Conservation (phyloP, 2,888 invertebrate species). For the Mythimna lalbum region DNA sequence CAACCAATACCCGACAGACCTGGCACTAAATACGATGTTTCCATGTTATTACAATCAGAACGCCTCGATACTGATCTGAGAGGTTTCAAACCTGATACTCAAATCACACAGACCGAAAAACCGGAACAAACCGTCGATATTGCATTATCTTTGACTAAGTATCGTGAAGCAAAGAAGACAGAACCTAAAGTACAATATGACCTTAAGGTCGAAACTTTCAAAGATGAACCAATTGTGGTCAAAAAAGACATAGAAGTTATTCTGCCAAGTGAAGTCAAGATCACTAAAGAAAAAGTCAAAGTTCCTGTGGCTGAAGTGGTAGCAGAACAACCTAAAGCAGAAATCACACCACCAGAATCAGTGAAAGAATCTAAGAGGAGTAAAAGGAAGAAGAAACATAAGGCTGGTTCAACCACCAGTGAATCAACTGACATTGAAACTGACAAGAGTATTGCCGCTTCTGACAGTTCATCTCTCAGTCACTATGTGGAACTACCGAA, state of each 20-base stretch:
- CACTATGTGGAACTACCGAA: conserved; percentile 84
- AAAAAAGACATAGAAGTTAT: conserved; percentile 83
- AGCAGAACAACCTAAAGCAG: conserved; percentile 76
- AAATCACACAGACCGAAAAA: conserved; percentile 55
- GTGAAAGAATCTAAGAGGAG: conserved; percentile 87
- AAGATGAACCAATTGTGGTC: conserved; percentile 74
- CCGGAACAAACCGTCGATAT: conserved; percentile 79
- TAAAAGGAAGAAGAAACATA: conserved; percentile 92
- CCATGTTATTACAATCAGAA: conserved; percentile 80
- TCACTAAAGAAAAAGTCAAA: conserved; percentile 69
- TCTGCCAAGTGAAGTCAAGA: conserved; percentile 78
- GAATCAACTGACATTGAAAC: conserved; percentile 77
- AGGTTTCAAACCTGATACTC: conserved; percentile 58
- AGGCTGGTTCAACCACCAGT: conserved; percentile 80
- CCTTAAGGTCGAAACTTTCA: conserved; percentile 78
- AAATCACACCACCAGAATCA: conserved; percentile 68
- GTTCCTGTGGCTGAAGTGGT: conserved; percentile 68
- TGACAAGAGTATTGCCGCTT: conserved; percentile 80
- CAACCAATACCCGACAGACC: conserved; percentile 53
- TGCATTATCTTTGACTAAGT: conserved; percentile 80
- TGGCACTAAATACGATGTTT: conserved; percentile 70
- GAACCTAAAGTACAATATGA: conserved; percentile 81
- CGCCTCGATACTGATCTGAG: conserved; percentile 75
- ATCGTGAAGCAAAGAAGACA: conserved; percentile 66
- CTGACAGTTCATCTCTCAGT: conserved; percentile 85